Evolutionary conservation across 2,113 vertebrate genomes (phyloP).

Genomic region (Etheostoma spectabile): DNA sequence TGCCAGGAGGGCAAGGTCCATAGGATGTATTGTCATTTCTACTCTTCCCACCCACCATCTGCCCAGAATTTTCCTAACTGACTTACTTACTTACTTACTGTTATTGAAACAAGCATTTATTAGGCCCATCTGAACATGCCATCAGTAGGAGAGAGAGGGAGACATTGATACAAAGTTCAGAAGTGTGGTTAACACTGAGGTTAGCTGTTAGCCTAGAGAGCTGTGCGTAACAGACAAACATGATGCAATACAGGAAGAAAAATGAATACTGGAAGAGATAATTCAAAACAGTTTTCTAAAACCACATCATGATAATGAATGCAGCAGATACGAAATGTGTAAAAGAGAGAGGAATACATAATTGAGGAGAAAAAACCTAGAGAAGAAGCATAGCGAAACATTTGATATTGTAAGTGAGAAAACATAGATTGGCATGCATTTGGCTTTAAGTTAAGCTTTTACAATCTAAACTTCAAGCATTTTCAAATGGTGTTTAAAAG

Average conservation of each 20-base stretch:
- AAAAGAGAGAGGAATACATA: too few species aligned
- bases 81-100: conserved; percentile 24
- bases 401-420: background rate
- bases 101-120: conserved; percentile 72
- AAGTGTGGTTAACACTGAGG: background rate
- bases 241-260: background rate
- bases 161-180: background rate
- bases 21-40: conserved; percentile 40
- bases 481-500: background rate
- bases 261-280: background rate
- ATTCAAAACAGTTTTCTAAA: background rate
- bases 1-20: conserved; percentile 31
- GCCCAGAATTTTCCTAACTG: conserved; percentile 59
- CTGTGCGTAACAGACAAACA: background rate
- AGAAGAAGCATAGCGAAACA: background rate
- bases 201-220: background rate
- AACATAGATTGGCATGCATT: background rate
- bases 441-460: too few species aligned
- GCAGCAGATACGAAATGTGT: background rate
- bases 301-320: background rate
- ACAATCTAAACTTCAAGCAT: background rate
- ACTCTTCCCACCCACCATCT: conserved; percentile 69
- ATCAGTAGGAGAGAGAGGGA: conserved; percentile 9
- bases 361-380: background rate
- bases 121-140: conserved; percentile 55